Evolutionary conservation across 2,113 vertebrate species (phyloP), one percentile per base, ranked within the genome.

Genomic region (Zosterops borbonicus): DNA sequence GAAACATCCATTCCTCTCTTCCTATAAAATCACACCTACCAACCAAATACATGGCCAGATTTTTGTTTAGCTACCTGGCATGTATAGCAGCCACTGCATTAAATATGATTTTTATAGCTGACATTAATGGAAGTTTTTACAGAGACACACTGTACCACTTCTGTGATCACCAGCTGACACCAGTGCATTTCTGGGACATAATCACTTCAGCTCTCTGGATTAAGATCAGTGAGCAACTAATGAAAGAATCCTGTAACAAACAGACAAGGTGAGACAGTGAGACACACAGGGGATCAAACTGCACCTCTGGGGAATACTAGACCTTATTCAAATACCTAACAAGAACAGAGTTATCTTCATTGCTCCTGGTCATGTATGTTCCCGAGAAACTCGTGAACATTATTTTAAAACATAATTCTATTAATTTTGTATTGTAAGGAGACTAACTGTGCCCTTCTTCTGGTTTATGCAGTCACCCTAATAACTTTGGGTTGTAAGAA

Each of bases 221-320:
- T 87, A 96, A 98, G 86, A 98, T 97, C 95, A 97, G 96, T 91
- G 96, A 96, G 89, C 47, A 95, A 95, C 96, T 98, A 98, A 98
- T 97, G 95, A 97, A 97, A 97, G 90, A 97, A 95, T 97, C 92
- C 96, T 97, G 91, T 71, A 98, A 98, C 96, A 96, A 97, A 96
- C 50, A 95, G 96, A 92, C 89, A 96, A 96, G 95, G 88, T 68
- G 46, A 87, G 97, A 97, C 95, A 97, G 97, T 70, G 97, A 97
- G 95, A 97, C 89, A 87, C 90, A 98, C 93, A 87, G 74, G 97
- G 97, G 96, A 98, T 96, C 83, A 87, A 96, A 97, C 87, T 97
- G 83, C 80, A 93, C 95, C 97, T 95, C 94, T 60, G 75, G 96
- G 96, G 94, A 97, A 88, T 94, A 88, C 9, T 37, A 42, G 53